A percentile compares a stretch with the other conserved stretches of the same genome.
phyloP scores from a whole-genome alignment of 2,888 invertebrate species.

The Drosophila dives region DNA sequence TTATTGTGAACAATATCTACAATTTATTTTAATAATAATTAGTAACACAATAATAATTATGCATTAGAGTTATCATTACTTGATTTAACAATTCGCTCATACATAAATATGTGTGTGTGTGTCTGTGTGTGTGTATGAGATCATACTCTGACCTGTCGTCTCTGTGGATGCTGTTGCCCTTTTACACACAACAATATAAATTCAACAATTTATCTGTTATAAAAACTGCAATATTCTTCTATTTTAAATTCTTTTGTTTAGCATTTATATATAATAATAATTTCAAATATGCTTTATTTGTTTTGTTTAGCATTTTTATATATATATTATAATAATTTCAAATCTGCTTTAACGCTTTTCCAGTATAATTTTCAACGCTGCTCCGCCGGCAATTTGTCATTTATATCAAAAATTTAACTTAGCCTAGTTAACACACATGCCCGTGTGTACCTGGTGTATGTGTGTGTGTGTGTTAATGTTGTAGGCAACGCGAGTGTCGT shows the following conservation, averaged over 20 bases:
- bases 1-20: conserved; percentile 74
- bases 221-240: conserved; percentile 24
- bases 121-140: conserved; percentile 64
- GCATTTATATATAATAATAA: conserved; percentile 22
- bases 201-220: conserved; percentile 13
- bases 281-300: conserved; percentile 9
- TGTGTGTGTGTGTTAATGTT: conserved; percentile 22
- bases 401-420: conserved; percentile 47
- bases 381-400: conserved; percentile 60
- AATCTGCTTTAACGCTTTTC: conserved; percentile 30
- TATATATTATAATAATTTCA: conserved; percentile 33
- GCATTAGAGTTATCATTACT: conserved; percentile 46
- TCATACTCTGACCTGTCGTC: conserved; percentile 49
- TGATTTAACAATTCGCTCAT: conserved; percentile 57
- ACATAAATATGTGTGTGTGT: conserved; percentile 20
- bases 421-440: conserved; percentile 39
- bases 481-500: conserved; percentile 16
- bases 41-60: conserved; percentile 70
- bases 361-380: conserved; percentile 42
- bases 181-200: conserved; percentile 9
- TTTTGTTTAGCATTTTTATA: conserved; percentile 12
- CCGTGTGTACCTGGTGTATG: background rate
- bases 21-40: conserved; percentile 76
- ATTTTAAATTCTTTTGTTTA: conserved; percentile 35
- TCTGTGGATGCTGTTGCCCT: background rate